Evolutionary conservation across 2,797 vertebrate species (phyloP).

Genomic region (Myiotriccus ornatus): DNA sequence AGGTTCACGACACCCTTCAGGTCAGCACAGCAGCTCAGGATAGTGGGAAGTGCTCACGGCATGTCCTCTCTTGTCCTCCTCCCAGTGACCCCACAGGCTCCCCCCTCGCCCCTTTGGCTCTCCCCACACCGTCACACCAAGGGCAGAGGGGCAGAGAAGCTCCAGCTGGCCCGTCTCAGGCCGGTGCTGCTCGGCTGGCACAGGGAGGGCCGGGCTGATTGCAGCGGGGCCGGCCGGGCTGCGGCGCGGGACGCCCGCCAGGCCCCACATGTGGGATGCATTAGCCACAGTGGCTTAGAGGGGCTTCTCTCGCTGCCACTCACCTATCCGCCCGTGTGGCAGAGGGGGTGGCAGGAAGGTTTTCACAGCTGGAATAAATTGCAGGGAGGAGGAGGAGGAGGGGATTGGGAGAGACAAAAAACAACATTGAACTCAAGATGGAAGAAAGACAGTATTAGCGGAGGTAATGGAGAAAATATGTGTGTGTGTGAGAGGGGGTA

Average conservation of each 20-base stretch:
- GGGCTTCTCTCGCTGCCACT: slow-evolving; percentile 78
- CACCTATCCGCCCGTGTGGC: slow-evolving; percentile 79
- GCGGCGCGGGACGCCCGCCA: slow-evolving; percentile 36
- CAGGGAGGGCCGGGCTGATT: not conserved
- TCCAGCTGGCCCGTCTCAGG: not conserved
- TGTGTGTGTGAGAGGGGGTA: slow-evolving; percentile 43
- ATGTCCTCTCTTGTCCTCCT: not conserved
- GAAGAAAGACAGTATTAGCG: slow-evolving; percentile 75
- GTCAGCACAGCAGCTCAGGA: not conserved
- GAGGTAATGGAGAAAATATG: slow-evolving; percentile 81
- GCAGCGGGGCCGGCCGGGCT: slow-evolving; percentile 41
- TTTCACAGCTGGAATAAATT: slow-evolving; percentile 89
- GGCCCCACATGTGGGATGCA: slow-evolving; percentile 79
- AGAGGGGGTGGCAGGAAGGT: slow-evolving; percentile 79
- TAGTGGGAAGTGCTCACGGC: rapidly evolving
- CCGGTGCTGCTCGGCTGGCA: rapidly evolving
- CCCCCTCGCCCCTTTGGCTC: not conserved
- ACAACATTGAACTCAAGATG: slow-evolving; percentile 79
- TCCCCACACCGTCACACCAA: rapidly evolving
- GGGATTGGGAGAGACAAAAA: slow-evolving; percentile 79
- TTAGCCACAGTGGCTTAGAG: slow-evolving; percentile 77
- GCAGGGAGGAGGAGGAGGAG: slow-evolving; percentile 69
- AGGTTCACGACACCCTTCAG: not conserved
- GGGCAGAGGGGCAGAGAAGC: not conserved
- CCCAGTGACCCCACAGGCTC: rapidly evolving